Evolutionary conservation across 2,113 vertebrate species (phyloP).

Genomic region (Oncorhynchus keta): DNA sequence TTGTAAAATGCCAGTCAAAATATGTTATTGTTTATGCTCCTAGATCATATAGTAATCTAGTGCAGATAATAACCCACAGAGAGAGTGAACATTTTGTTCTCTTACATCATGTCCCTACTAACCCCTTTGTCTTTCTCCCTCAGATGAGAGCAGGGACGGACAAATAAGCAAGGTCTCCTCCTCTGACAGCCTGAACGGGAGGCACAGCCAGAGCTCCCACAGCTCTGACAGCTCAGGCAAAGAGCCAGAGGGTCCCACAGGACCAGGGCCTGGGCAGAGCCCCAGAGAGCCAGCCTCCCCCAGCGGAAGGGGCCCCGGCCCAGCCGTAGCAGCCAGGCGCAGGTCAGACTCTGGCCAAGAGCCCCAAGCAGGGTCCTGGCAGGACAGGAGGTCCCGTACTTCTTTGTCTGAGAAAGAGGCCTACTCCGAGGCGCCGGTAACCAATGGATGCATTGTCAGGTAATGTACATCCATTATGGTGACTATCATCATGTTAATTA

Average conservation of each 20-base stretch:
- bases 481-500: not conserved
- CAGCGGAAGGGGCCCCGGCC: conserved; percentile 27
- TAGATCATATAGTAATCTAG: too few relatives aligned
- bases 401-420: conserved; percentile 63
- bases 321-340: conserved; percentile 46
- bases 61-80: not conserved
- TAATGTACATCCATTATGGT: conserved; percentile 15
- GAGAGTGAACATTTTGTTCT: not conserved
- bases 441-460: conserved; percentile 63
- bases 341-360: conserved; percentile 50
- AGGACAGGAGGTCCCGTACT: conserved; percentile 58
- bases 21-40: too few relatives aligned
- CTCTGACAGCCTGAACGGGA: conserved; percentile 69
- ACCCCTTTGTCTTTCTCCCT: not conserved
- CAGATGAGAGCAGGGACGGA: conserved; percentile 63
- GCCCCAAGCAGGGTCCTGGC: conserved; percentile 40
- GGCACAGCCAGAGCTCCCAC: conserved; percentile 55
- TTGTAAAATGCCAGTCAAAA: too few relatives aligned
- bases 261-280: not conserved
- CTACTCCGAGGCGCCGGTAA: conserved; percentile 6
- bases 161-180: conserved; percentile 72
- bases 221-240: conserved; percentile 32
- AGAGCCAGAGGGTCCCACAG: conserved; percentile 37
- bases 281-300: not conserved
- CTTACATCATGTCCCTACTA: not conserved